phyloP scores from a whole-genome alignment of 2,888 invertebrate genomes.

The Glomeris marginata region DNA sequence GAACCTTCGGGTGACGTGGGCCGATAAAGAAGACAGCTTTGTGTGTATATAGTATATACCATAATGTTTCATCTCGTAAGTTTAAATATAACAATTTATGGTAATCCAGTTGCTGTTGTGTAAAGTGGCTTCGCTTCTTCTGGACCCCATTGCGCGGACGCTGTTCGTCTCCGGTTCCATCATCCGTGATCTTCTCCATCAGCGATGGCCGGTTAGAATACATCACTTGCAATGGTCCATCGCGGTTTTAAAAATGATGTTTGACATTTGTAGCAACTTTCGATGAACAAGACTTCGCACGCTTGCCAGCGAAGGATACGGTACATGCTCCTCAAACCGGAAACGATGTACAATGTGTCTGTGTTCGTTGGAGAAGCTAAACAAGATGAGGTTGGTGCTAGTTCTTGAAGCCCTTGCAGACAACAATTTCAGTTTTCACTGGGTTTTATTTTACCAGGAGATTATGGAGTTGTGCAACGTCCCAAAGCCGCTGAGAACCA shows the following conservation, averaged over 20 bases:
- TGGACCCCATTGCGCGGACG: conserved; percentile 32
- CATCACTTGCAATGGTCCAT: not conserved
- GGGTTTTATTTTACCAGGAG: not conserved
- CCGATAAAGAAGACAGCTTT: conserved; percentile 49
- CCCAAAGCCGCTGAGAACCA: conserved; percentile 15
- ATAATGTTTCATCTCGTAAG: too few relatives aligned
- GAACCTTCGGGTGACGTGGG: conserved; percentile 41
- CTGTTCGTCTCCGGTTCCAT: conserved; percentile 26
- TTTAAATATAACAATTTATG: not conserved
- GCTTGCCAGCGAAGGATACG: conserved; percentile 49
- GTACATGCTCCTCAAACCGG: conserved; percentile 44
- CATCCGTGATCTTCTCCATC: conserved; percentile 26
- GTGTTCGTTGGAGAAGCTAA: conserved; percentile 45
- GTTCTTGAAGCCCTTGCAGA: too few relatives aligned
- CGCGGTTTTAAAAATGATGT: not conserved
- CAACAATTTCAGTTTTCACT: not conserved
- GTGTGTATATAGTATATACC: conserved; percentile 18
- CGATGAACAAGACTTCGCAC: conserved; percentile 49
- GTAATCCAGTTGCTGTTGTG: conserved; percentile 40
- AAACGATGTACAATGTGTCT: conserved; percentile 42
- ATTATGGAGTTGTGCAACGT: conserved; percentile 6
- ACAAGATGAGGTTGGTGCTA: conserved; percentile 38
- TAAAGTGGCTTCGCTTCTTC: conserved; percentile 44
- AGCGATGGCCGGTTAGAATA: conserved; percentile 19
- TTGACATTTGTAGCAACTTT: conserved; percentile 22